phyloP scores from a whole-genome alignment of 2,797 vertebrate genomes.

The Typhlichthys subterraneus region DNA sequence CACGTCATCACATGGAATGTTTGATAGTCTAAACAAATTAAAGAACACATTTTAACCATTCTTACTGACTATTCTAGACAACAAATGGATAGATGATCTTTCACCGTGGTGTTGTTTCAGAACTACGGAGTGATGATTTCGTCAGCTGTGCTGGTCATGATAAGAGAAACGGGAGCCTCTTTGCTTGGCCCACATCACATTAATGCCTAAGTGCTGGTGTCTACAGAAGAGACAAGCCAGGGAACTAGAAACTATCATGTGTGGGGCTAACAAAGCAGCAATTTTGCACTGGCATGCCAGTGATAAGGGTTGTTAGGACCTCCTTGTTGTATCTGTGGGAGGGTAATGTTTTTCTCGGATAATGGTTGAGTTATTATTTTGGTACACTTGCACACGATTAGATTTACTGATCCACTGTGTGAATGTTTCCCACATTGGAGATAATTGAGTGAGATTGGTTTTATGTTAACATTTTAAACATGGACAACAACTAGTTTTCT shows the following conservation, averaged over 20 bases:
- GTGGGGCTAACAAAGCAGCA: constrained; percentile 38
- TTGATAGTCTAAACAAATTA: background rate
- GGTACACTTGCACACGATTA: constrained; percentile 51
- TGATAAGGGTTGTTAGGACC: constrained; percentile 33
- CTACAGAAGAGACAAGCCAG: constrained; percentile 14
- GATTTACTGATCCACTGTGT: constrained; percentile 23
- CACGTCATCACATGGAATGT: background rate
- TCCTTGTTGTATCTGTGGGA: constrained; percentile 26
- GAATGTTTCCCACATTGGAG: constrained; percentile 37
- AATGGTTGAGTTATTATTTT: constrained; percentile 39
- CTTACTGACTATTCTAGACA: constrained; percentile 3
- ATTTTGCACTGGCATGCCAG: constrained; percentile 32
- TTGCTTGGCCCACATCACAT: constrained; percentile 11
- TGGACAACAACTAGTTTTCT: too few species aligned
- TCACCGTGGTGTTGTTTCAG: constrained; percentile 47
- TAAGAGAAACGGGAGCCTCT: constrained; percentile 56
- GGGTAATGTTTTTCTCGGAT: constrained; percentile 36
- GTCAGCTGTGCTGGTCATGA: constrained; percentile 39
- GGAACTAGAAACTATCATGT: constrained; percentile 25
- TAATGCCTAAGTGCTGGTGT: constrained; percentile 23
- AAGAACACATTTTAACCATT: too few species aligned
- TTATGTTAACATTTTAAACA: too few species aligned
- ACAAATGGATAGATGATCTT: constrained; percentile 26
- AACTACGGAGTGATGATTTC: constrained; percentile 48
- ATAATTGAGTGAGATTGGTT: background rate